A percentile compares a stretch with the other conserved stretches of the same genome.
Evolutionary conservation across 2,113 vertebrate genomes (phyloP).

Genomic region (Nycticebus coucang): DNA sequence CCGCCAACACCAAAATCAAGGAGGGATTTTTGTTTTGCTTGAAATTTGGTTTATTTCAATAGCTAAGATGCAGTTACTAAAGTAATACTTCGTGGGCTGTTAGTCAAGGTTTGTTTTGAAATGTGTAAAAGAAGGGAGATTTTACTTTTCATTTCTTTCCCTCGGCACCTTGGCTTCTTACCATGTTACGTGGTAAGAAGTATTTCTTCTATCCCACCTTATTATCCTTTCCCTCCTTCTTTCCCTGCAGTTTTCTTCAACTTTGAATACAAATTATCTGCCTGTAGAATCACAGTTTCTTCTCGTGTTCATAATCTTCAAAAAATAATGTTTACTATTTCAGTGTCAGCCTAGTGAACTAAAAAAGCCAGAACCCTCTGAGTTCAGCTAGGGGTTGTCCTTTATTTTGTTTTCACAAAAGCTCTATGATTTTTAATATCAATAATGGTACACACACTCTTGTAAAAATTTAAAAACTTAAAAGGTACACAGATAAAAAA

Average conservation of each 20-base stretch:
- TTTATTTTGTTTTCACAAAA: slow-evolving; percentile 13
- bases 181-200: background rate
- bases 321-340: background rate
- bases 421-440: background rate
- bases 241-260: background rate
- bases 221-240: background rate
- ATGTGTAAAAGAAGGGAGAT: background rate
- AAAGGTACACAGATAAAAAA: background rate
- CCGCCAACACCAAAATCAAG: background rate
- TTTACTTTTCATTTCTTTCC: background rate
- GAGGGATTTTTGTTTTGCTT: slow-evolving; percentile 25
- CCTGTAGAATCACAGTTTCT: background rate
- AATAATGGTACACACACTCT: background rate
- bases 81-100: background rate
- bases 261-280: background rate
- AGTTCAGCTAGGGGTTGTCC: background rate
- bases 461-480: background rate
- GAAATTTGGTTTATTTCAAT: background rate
- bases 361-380: background rate
- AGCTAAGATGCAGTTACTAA: background rate
- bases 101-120: slow-evolving; percentile 27
- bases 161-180: background rate
- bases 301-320: background rate
- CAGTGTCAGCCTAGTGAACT: background rate
- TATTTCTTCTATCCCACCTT: background rate